Percentiles rank a stretch among this genome's conserved stretches.
Conservation (phyloP, 2,888 invertebrate genomes). For the Lasiommata megera region DNA sequence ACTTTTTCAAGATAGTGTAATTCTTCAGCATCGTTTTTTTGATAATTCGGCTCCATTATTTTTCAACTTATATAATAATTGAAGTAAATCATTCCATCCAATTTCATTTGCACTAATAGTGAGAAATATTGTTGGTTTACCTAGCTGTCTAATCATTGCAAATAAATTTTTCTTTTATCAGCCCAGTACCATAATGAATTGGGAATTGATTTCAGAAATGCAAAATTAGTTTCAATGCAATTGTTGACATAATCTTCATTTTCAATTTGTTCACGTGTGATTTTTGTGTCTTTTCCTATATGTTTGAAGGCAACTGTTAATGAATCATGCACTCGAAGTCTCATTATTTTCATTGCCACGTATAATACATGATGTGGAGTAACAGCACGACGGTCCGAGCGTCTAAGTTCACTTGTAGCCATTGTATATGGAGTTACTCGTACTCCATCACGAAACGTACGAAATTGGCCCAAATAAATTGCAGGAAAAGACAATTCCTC, state of each 20-base stretch:
- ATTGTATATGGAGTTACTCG: conserved; percentile 48
- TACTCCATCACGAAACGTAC: conserved; percentile 41
- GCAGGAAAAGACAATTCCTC: conserved; percentile 58
- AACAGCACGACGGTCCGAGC: conserved; percentile 50
- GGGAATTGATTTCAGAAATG: conserved; percentile 48
- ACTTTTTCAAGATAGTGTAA: conserved; percentile 20
- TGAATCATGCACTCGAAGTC: conserved; percentile 37
- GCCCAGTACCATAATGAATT: conserved; percentile 56
- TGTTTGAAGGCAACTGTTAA: conserved; percentile 39
- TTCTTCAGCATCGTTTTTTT: background rate
- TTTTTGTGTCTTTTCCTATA: background rate
- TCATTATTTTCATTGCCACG: conserved; percentile 53
- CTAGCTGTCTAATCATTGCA: conserved; percentile 47
- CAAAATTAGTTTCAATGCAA: conserved; percentile 36
- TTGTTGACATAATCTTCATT: too few species aligned
- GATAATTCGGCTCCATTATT: background rate
- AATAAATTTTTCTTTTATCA: conserved; percentile 46
- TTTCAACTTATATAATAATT: conserved; percentile 45
- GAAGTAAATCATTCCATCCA: conserved; percentile 46
- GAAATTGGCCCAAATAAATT: conserved; percentile 51
- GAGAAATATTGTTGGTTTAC: conserved; percentile 44
- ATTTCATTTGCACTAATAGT: conserved; percentile 56
- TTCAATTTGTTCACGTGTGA: too few species aligned
- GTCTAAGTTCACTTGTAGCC: conserved; percentile 51
- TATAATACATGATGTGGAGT: conserved; percentile 51